phyloP scores from a whole-genome alignment of 2,888 invertebrate species.

The Pristionchus arcanus region DNA sequence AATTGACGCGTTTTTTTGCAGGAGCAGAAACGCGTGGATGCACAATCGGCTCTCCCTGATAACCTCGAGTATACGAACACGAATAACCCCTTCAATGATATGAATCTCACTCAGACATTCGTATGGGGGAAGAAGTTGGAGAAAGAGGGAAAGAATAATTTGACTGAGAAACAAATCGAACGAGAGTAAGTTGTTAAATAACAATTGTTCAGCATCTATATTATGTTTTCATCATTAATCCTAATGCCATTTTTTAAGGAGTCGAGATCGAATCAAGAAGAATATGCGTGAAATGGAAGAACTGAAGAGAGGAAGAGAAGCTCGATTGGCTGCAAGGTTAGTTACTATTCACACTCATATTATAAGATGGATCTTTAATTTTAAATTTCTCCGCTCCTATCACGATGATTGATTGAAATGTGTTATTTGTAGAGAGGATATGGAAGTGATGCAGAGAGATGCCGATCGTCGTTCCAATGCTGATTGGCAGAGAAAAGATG shows the following conservation, averaged over 20 bases:
- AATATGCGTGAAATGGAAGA: conserved; percentile 90
- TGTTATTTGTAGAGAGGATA: conserved; percentile 77
- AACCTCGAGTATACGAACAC: conserved; percentile 93
- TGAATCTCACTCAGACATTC: conserved; percentile 93
- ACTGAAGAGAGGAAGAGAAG: conserved; percentile 90
- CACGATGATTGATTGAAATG: neutral
- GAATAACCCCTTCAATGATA: conserved; percentile 99
- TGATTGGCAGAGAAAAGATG: conserved; percentile 96
- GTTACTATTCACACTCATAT: neutral
- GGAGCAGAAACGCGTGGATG: conserved; percentile 34
- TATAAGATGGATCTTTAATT: neutral
- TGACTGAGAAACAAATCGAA: conserved; percentile 70
- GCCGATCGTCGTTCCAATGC: conserved; percentile 93
- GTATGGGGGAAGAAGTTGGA: conserved; percentile 97
- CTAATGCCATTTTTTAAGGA: conserved; percentile 57
- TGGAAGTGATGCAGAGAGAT: conserved; percentile 87
- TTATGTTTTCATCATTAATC: neutral
- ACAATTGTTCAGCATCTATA: neutral
- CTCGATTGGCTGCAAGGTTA: conserved; percentile 68
- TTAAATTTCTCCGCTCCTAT: neutral
- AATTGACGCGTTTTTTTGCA: neutral
- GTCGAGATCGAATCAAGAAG: conserved; percentile 67
- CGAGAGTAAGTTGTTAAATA: conserved; percentile 63
- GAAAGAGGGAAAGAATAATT: conserved; percentile 87
- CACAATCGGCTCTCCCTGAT: conserved; percentile 67